A percentile compares a stretch with the other conserved stretches of the same genome.
These are phyloP conservation scores for Gasterosteus nipponicus DNA, from an alignment of 2,113 vertebrate genomes.

Conservation along the genomic window DNA sequence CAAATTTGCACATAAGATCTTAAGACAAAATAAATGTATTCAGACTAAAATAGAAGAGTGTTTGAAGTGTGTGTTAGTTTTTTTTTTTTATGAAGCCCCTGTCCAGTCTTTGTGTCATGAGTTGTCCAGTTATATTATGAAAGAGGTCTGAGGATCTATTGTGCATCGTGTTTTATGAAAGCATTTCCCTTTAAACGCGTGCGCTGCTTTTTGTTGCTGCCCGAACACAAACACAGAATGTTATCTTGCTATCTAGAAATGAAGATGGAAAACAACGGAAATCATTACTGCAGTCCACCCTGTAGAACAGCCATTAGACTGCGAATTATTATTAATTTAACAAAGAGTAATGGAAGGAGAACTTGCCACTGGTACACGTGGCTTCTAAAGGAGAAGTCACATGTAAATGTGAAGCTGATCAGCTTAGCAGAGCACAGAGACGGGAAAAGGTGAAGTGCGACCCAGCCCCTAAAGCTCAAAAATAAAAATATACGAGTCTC, in stretches of 20 bases:
- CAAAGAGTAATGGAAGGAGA: background rate
- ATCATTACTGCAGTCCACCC: background rate
- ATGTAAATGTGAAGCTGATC: background rate
- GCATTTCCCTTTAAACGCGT: conserved; percentile 19
- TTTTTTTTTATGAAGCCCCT: conserved; percentile 19
- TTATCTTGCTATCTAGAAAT: conserved; percentile 6
- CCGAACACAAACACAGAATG: background rate
- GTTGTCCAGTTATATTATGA: conserved; percentile 22
- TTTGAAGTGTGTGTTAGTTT: conserved; percentile 16
- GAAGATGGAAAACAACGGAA: conserved; percentile 14
- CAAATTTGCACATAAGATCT: conserved; percentile 49
- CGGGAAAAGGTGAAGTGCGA: too few relatives aligned
- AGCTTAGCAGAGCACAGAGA: too few relatives aligned
- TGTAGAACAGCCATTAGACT: background rate
- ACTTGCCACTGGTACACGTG: background rate
- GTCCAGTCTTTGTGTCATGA: conserved; percentile 11
- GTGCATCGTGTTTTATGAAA: conserved; percentile 48
- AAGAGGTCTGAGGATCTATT: conserved; percentile 23
- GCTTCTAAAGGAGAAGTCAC: background rate
- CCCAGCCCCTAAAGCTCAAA: background rate
- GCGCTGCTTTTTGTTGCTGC: background rate
- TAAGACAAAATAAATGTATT: conserved; percentile 39
- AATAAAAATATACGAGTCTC: background rate
- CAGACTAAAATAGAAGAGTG: conserved; percentile 23
- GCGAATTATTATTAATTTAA: background rate